Base-by-base conservation (phyloP, 1,140 invertebrate species). In the Drosophila ogumai region DNA sequence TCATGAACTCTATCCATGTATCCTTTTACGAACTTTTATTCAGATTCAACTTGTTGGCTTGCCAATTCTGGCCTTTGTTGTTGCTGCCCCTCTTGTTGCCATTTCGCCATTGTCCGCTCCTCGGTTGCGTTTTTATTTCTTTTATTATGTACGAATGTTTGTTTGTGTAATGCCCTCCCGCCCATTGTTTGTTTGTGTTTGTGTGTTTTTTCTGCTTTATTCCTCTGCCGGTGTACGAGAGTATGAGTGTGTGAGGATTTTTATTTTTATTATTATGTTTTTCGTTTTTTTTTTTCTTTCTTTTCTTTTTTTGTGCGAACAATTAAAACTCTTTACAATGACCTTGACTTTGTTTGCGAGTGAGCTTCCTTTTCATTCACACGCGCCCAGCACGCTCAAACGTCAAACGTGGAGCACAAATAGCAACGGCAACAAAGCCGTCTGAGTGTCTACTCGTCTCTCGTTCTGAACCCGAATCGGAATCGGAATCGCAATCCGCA, bases 271-370 rank as follows among this genome's bases (percentile, higher is more conserved):
- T 55, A 55, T 55, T 55, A 55, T 55, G 60, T 71, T 65, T 61
- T 55, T 38, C 5, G 52, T 40, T 49, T 34, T 25, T 58, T 59
- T 46, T 22, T 25, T 58, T 59, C 38, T 22, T 22, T 49, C 17
- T 40, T 34, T 25, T 59, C 47, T 75, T 69, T 81, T 73, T 61
- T 75, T 91, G 73, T 88, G 68, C 79, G 91, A 92, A 91, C 91
- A 92, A 92, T 92, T 92, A 92, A 90, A 92, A 92, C 91, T 92
- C 91, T 92, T 92, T 92, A 85, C 91, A 90, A 91, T 92, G 91
- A 92, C 91, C 91, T 92, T 92, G 91, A 92, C 91, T 92, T 92
- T 92, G 91, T 91, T 79, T 81, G 71, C 86, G 75, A 82, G 71
- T 67, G 84, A 88, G 85, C 85, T 88, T 88, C 85, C 85, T 88